Evolutionary conservation across 2,797 vertebrate species (phyloP), one percentile per base, ranked within the genome.

Genomic region (Myiothlypis coronata): DNA sequence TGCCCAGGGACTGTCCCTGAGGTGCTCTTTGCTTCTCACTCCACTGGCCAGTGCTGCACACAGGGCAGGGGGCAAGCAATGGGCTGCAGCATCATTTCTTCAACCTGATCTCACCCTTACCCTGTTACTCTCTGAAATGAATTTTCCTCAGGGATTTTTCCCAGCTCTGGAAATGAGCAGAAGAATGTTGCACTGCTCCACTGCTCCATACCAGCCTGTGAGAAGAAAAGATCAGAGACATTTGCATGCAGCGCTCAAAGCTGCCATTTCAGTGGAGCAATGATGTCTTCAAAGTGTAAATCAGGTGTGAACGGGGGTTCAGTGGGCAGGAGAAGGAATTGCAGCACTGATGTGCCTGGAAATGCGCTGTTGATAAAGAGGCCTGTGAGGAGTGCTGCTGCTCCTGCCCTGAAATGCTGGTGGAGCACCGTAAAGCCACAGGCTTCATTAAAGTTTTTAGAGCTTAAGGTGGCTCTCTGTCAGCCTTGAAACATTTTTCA

Each of bases 281-380:
- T 60, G 63, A 79, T 82, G 71, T 79, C 83, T 75, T 46, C 34
- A 82, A 88, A 91, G 83, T 55, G 77, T 86, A 91, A 90, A 81
- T 91, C 55, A 18, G 67, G 50, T 69, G 69, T n/a, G 76, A 90
- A 77, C 6, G 5, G 59, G 61, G 90, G 37, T 32, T 60, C 89
- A 61, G 19, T 28, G 26, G 53, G 74, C 77, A 89, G 87, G 76
- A 85, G 93, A 84, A 65, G 55, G 44, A 68, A 91, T 65, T 11
- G 52, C 63, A 87, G 91, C 47, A 23, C 50, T 39, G 65, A 61
- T 39, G 9, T 34, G 63, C 3, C 24, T 78, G 82, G 60, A 90
- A 70, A 77, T 76, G 50, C 8, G 44, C 50, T 27, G 59, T 30
- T 39, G 52, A 70, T 67, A 46, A 41, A 49, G 49, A 47, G 56